A percentile compares a stretch with the other conserved stretches of the same genome.
Evolutionary conservation across 2,797 vertebrate species (phyloP).

Genomic region (Gadopsis bispinosus): DNA sequence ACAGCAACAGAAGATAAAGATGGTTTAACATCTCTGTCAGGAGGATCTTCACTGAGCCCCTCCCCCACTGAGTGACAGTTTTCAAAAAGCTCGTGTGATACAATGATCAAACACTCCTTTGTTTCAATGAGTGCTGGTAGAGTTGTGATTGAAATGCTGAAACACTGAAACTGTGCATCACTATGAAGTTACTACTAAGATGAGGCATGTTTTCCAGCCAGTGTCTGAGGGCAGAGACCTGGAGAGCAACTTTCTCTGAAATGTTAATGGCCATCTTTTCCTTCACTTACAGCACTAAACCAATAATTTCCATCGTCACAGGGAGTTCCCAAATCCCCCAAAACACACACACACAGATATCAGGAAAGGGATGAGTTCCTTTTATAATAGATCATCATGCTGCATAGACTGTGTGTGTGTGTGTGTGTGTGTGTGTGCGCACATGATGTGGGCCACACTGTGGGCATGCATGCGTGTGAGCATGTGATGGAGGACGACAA

Average conservation of each 20-base stretch:
- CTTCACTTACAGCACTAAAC: background rate
- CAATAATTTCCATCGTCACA: conserved; percentile 17
- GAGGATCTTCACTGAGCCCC: conserved; percentile 1
- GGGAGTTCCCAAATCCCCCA: conserved; percentile 28
- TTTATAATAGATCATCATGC: conserved; percentile 50
- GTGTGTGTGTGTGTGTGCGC: conserved; percentile 12
- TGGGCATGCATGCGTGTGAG: background rate
- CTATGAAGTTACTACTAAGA: background rate
- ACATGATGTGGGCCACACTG: background rate
- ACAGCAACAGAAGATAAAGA: conserved; percentile 14
- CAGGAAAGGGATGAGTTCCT: conserved; percentile 65
- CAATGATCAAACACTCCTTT: conserved; percentile 4
- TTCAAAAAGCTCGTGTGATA: conserved; percentile 17
- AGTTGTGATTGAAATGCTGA: conserved; percentile 1
- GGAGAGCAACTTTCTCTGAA: background rate
- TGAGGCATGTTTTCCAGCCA: background rate
- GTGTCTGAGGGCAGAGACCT: background rate
- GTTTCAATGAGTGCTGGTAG: conserved; percentile 5
- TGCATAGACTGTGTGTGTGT: conserved; percentile 15
- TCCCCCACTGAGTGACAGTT: background rate
- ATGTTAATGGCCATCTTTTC: background rate
- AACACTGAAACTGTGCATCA: background rate
- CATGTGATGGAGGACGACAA: conserved; percentile 30
- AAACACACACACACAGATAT: conserved; percentile 19
- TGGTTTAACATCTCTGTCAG: conserved; percentile 12